These are phyloP conservation scores for Sparus aurata DNA, from an alignment of 2,797 vertebrate genomes.

Conservation along the genomic window DNA sequence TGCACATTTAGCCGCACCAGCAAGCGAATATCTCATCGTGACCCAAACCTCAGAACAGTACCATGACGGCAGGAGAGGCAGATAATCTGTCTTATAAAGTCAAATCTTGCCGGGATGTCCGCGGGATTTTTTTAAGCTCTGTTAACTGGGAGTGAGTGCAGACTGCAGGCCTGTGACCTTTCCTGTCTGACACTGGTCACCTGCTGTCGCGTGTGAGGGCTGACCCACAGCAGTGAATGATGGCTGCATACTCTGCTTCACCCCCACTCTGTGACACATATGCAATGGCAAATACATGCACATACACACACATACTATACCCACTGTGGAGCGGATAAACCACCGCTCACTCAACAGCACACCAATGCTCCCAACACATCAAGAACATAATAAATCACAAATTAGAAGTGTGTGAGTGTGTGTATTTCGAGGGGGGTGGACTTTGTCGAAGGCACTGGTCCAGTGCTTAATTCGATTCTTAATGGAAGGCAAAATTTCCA, in stretches of 20 bases:
- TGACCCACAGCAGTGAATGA: conserved; percentile 78
- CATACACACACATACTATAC: conserved; percentile 23
- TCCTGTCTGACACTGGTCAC: conserved; percentile 79
- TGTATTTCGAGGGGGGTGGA: conserved; percentile 56
- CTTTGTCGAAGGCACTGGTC: conserved; percentile 77
- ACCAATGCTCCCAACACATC: conserved; percentile 66
- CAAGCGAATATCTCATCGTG: conserved; percentile 31
- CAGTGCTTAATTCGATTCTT: conserved; percentile 84
- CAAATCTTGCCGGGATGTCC: conserved; percentile 38
- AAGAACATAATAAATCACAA: conserved; percentile 84
- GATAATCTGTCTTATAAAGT: conserved; percentile 50
- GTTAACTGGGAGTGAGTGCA: conserved; percentile 46
- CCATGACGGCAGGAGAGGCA: conserved; percentile 27
- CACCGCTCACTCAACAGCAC: conserved; percentile 63
- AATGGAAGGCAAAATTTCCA: conserved; percentile 85
- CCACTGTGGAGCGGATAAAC: conserved; percentile 58
- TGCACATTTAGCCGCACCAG: conserved; percentile 30
- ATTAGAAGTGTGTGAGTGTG: conserved; percentile 67
- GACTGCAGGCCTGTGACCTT: conserved; percentile 75
- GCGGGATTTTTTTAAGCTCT: conserved; percentile 58
- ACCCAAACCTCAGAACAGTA: conserved; percentile 33
- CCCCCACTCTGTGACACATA: conserved; percentile 30
- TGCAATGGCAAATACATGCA: conserved; percentile 6
- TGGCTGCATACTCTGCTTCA: conserved; percentile 62
- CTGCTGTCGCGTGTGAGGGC: conserved; percentile 72